Conservation (phyloP, 2,888 invertebrate genomes). For the Syritta pipiens region DNA sequence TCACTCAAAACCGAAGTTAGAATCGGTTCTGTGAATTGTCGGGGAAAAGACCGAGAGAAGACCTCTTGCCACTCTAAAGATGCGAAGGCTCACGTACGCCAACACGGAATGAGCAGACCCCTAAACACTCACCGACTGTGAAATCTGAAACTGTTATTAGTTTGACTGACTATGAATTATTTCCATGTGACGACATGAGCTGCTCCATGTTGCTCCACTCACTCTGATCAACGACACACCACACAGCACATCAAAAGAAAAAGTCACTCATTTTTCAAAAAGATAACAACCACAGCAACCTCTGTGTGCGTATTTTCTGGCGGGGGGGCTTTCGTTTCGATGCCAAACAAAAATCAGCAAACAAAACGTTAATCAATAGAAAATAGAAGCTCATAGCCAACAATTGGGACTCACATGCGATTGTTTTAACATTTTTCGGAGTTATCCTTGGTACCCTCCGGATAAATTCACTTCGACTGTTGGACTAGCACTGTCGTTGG, state of each 20-base stretch:
- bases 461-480: slow-evolving; percentile 8
- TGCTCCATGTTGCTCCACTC: background rate
- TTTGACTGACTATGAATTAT: no score
- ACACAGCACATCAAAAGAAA: background rate
- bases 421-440: slow-evolving; percentile 63
- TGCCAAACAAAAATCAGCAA: slow-evolving; percentile 23
- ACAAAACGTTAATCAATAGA: background rate
- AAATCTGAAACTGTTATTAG: slow-evolving; percentile 19
- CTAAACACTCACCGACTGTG: slow-evolving; percentile 3
- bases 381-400: background rate
- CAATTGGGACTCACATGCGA: slow-evolving; percentile 52
- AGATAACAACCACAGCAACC: slow-evolving; percentile 9
- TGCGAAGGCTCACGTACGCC: slow-evolving; percentile 38
- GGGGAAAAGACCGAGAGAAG: background rate
- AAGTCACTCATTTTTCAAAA: slow-evolving; percentile 27
- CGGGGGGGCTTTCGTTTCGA: background rate
- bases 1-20: slow-evolving; percentile 2
- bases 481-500: slow-evolving; percentile 21
- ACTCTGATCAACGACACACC: slow-evolving; percentile 28
- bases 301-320: background rate
- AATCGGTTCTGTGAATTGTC: background rate
- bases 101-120: slow-evolving; percentile 25
- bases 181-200: slow-evolving; percentile 24
- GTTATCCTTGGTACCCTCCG: no score
- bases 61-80: slow-evolving; percentile 7